Base-by-base conservation (phyloP, 2,888 invertebrate species). In the Caenorhabditis wallacei region DNA sequence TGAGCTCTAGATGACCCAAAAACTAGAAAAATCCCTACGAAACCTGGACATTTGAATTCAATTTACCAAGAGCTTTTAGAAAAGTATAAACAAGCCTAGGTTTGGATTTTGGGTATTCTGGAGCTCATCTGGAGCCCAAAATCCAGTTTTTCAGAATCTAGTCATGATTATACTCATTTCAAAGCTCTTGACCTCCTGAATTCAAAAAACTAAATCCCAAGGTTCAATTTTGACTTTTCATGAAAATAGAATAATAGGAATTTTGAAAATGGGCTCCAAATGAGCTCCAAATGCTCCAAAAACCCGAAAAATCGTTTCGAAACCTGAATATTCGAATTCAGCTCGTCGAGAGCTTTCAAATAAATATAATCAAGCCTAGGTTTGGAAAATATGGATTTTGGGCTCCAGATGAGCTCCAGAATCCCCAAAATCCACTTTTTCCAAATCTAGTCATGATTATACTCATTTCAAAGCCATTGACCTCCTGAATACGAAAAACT, bases 301-400 rank as follows among this genome's bases (percentile, higher is more conserved):
- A 30, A 5, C 30, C 30, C n/a, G n/a, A n/a, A n/a, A n/a, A n/a
- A 30, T 30, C 8, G 22, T 18, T 20, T 43, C 20, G 16, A 43
- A 59, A n/a, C 10, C 20, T 30, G 1, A n/a, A 22, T 61, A n/a
- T 48, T 48, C 48, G 51, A 4, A 53, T 48, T 48, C 48, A 30
- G 26, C 51, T 18, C n/a, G 11, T 2, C 13, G 18, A 18, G 64
- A 20, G 35, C 35, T 30, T 51, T 64, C 64, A 26, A 20, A 51
- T 20, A 13, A 48, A 20, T 64, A 64, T 64, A 64, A 48, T 20
- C 51, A 51, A 20, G 64, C 7, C 64, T 51, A 64, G 35, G 18
- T 51, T 48, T 13, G 1, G 26, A 35, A 24, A 43, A 11, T 22
- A 10, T 3, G 54, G 54, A 54, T 54, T 54, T 26, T 54, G 26